phyloP scores from a whole-genome alignment of 2,113 vertebrate genomes.

The Sinocyclocheilus anophthalmus region DNA sequence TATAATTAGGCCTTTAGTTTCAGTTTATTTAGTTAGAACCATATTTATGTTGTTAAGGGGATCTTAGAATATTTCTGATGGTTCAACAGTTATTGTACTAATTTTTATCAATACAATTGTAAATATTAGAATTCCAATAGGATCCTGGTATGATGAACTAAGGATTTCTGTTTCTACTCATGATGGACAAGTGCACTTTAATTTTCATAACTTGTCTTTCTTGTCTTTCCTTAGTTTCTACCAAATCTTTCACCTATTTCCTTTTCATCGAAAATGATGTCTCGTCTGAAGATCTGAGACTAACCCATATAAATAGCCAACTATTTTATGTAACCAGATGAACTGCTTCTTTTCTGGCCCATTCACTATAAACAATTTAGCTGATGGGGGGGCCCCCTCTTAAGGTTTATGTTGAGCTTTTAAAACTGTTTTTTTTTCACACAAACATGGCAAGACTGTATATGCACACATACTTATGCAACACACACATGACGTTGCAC shows the following conservation, averaged over 20 bases:
- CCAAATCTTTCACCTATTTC: slow-evolving; percentile 32
- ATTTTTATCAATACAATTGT: neutral
- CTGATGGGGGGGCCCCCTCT: neutral
- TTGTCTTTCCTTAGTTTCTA: slow-evolving; percentile 48
- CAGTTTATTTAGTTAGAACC: neutral
- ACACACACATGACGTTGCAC: slow-evolving; percentile 60
- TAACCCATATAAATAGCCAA: neutral
- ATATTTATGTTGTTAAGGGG: too few relatives aligned
- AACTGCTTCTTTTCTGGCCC: neutral
- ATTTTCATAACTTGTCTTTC: slow-evolving; percentile 42
- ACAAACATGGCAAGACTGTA: slow-evolving; percentile 32
- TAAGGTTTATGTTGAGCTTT: neutral
- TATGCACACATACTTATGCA: slow-evolving; percentile 28
- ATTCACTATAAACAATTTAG: neutral
- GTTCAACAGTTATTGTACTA: too few relatives aligned
- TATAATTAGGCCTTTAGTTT: too few relatives aligned
- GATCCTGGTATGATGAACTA: neutral
- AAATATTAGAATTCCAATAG: neutral
- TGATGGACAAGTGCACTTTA: slow-evolving; percentile 21
- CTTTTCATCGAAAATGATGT: slow-evolving; percentile 9
- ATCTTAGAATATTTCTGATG: too few relatives aligned
- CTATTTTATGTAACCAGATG: neutral
- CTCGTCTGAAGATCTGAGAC: neutral
- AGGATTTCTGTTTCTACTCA: neutral
- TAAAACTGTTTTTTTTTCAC: neutral